These are phyloP conservation scores for Amblyopsis rosae DNA, from an alignment of 2,113 vertebrate species.

Conservation along the genomic window DNA sequence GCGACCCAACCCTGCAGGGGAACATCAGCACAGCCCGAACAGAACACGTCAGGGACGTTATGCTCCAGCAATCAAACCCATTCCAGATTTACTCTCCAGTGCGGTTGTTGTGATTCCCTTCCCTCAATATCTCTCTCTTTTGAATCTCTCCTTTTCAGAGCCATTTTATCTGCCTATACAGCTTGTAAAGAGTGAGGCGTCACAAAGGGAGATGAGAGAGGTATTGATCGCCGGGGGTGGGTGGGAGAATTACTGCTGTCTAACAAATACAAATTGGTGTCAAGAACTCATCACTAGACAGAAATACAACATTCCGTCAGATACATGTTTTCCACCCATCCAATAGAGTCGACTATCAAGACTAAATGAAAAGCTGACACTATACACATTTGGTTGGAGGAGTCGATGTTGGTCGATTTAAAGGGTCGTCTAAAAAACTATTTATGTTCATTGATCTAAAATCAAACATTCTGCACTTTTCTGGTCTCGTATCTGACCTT, in stretches of 20 bases:
- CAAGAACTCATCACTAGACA: constrained; percentile 59
- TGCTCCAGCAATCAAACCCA: constrained; percentile 61
- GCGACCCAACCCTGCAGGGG: constrained; percentile 27
- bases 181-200: constrained; percentile 63
- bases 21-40: constrained; percentile 29
- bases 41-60: constrained; percentile 45
- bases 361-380: constrained; percentile 18
- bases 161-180: constrained; percentile 70
- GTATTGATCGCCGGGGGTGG: constrained; percentile 69
- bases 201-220: constrained; percentile 57
- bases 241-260: constrained; percentile 52
- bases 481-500: constrained; percentile 19
- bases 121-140: constrained; percentile 29
- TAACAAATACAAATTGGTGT: constrained; percentile 68
- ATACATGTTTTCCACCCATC: constrained; percentile 52
- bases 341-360: constrained; percentile 15
- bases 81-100: constrained; percentile 55
- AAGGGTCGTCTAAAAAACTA: constrained; percentile 31
- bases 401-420: constrained; percentile 13
- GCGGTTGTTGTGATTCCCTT: constrained; percentile 49
- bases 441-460: background rate
- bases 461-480: constrained; percentile 27
- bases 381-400: constrained; percentile 41
- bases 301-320: constrained; percentile 50
- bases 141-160: background rate